Percentiles rank a stretch among this genome's conserved stretches.
Conservation (phyloP, 2,113 vertebrate genomes). For the Pseudorectes ferrugineus region DNA sequence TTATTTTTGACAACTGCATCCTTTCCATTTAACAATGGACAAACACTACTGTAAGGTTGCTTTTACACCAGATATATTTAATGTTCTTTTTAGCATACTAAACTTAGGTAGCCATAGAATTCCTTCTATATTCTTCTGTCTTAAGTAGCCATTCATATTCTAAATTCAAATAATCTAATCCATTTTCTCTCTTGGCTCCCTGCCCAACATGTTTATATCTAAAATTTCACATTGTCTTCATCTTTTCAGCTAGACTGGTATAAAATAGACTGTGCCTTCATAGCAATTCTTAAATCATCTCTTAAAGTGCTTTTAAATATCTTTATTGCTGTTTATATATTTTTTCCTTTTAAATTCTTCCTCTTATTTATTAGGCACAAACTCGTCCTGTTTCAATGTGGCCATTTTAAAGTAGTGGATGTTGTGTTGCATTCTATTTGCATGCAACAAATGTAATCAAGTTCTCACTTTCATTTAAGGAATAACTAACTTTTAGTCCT, state of each 20-base stretch:
- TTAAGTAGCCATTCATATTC: neutral
- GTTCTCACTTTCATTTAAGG: neutral
- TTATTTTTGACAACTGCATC: neutral
- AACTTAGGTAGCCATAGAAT: neutral
- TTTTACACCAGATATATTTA: neutral
- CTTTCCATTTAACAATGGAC: neutral
- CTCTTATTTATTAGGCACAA: neutral
- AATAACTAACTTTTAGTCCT: neutral
- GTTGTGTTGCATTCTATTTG: neutral
- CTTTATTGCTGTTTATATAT: neutral
- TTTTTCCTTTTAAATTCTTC: neutral
- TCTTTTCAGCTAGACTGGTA: neutral
- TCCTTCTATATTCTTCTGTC: neutral
- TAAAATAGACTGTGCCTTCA: neutral
- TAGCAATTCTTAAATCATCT: neutral
- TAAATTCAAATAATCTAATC: neutral
- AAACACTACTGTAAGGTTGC: neutral
- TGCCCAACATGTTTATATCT: neutral
- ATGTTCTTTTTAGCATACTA: neutral
- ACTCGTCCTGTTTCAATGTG: neutral
- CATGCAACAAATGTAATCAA: neutral
- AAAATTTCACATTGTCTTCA: neutral
- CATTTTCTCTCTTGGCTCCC: neutral
- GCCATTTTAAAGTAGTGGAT: neutral
- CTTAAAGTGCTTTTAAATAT: neutral